phyloP scores from a whole-genome alignment of 2,797 vertebrate genomes.

The Echeneis naucrates region DNA sequence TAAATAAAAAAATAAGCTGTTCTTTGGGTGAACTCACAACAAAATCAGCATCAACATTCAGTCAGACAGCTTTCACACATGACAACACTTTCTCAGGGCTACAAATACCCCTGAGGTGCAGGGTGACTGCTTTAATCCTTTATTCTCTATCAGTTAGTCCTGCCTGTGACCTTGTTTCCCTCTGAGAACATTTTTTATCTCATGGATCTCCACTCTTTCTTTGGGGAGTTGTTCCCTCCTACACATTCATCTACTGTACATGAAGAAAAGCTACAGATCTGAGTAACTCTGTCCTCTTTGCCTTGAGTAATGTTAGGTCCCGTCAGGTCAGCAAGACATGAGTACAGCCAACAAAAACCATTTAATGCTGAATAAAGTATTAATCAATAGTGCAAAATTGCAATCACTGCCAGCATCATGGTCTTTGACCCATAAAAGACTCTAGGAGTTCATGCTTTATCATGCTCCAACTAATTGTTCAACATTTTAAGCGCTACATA shows the following conservation, averaged over 20 bases:
- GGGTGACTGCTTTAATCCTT: slow-evolving; percentile 43
- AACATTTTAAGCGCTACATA: slow-evolving; percentile 2
- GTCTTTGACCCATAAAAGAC: slow-evolving; percentile 4
- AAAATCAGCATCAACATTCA: slow-evolving; percentile 31
- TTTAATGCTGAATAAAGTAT: slow-evolving; percentile 26
- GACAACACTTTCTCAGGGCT: slow-evolving; percentile 39
- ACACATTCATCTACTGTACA: slow-evolving; percentile 11
- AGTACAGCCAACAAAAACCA: slow-evolving; percentile 39
- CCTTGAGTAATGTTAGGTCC: slow-evolving; percentile 21
- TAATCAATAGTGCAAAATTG: slow-evolving; percentile 41
- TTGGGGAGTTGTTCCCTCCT: neutral
- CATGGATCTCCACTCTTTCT: slow-evolving; percentile 25
- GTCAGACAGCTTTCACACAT: slow-evolving; percentile 50
- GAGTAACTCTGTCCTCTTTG: slow-evolving; percentile 27
- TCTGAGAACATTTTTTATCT: slow-evolving; percentile 27
- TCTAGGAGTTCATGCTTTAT: slow-evolving; percentile 7
- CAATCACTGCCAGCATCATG: slow-evolving; percentile 28
- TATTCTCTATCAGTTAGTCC: slow-evolving; percentile 9
- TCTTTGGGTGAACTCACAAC: slow-evolving; percentile 45
- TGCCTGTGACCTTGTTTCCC: slow-evolving; percentile 43
- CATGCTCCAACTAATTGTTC: slow-evolving; percentile 8
- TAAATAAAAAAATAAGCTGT: slow-evolving; percentile 30
- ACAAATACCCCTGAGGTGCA: slow-evolving; percentile 38
- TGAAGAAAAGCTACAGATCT: slow-evolving; percentile 14
- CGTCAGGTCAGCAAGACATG: slow-evolving; percentile 30